Percentiles rank a stretch among this genome's conserved stretches.
These are phyloP conservation scores for Hippocampus abdominalis DNA, from an alignment of 2,113 vertebrate genomes.

Conservation along the genomic window DNA sequence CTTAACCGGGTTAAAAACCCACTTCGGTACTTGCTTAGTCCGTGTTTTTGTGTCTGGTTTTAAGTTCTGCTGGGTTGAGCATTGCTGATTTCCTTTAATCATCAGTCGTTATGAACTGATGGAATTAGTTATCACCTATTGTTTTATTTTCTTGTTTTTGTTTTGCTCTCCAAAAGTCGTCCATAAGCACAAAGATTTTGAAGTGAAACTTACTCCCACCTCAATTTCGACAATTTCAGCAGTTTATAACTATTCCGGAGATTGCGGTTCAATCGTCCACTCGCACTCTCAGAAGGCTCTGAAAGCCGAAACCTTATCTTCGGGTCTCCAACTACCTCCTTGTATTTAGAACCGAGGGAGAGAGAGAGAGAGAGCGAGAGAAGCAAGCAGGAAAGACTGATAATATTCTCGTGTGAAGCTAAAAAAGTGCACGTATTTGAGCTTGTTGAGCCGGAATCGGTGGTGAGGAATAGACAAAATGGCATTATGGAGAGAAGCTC, in stretches of 20 bases:
- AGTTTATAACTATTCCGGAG: background rate
- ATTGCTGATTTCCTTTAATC: background rate
- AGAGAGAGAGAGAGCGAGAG: background rate
- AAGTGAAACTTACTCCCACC: background rate
- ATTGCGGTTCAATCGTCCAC: slow-evolving; percentile 24
- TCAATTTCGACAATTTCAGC: background rate
- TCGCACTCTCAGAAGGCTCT: slow-evolving; percentile 1
- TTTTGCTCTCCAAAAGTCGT: background rate
- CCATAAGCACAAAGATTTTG: background rate
- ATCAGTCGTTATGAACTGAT: background rate
- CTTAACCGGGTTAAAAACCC: too few species aligned
- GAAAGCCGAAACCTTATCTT: slow-evolving; percentile 25
- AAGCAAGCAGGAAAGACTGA: slow-evolving; percentile 29
- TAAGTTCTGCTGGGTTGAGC: background rate
- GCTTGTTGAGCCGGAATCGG: slow-evolving; percentile 10
- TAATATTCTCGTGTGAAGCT: slow-evolving; percentile 27
- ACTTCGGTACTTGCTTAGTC: too few species aligned
- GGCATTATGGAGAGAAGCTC: slow-evolving; percentile 23
- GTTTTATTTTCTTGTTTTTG: background rate
- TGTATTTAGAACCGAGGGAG: slow-evolving; percentile 15
- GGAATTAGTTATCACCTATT: background rate
- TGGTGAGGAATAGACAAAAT: slow-evolving; percentile 15
- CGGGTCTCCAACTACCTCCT: slow-evolving; percentile 20
- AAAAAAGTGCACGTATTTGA: slow-evolving; percentile 20
- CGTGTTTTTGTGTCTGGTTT: background rate